phyloP scores from a whole-genome alignment of 2,888 invertebrate species.

The Acronicta aceris region DNA sequence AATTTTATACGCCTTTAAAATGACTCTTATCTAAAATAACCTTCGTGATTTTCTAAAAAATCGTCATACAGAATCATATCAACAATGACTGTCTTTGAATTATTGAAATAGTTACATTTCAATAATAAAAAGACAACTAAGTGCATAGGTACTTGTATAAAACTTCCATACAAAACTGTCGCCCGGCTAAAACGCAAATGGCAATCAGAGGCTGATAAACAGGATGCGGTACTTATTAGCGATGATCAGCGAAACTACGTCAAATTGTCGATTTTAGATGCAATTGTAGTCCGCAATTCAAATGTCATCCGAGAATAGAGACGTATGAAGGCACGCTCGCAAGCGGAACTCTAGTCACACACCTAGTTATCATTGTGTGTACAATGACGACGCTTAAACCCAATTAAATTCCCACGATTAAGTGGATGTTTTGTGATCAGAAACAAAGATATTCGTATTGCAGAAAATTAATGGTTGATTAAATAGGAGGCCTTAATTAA shows the following conservation, averaged over 20 bases:
- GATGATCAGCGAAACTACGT: slow-evolving; percentile 73
- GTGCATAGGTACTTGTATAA: too few species aligned
- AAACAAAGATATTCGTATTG: slow-evolving; percentile 46
- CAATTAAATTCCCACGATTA: slow-evolving; percentile 48
- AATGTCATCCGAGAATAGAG: slow-evolving; percentile 66
- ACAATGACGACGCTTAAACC: slow-evolving; percentile 19
- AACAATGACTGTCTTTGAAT: too few species aligned
- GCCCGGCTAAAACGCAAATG: slow-evolving; percentile 56
- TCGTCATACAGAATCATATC: too few species aligned
- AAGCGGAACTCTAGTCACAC: slow-evolving; percentile 45
- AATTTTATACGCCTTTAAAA: too few species aligned
- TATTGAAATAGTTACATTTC: too few species aligned
- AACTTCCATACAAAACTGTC: slow-evolving; percentile 32
- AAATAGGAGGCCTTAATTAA: slow-evolving; percentile 18
- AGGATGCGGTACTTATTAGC: slow-evolving; percentile 76
- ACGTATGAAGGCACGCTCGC: slow-evolving; percentile 57
- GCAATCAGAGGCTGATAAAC: slow-evolving; percentile 66
- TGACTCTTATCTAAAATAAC: too few species aligned
- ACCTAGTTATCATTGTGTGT: slow-evolving; percentile 35
- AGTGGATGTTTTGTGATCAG: slow-evolving; percentile 30
- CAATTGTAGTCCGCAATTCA: slow-evolving; percentile 62
- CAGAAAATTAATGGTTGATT: slow-evolving; percentile 35
- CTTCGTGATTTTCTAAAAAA: too few species aligned
- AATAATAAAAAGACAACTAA: background rate
- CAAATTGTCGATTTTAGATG: slow-evolving; percentile 70